These are phyloP conservation scores for Sphaerophoria rueppellii DNA, from an alignment of 2,888 invertebrate genomes.

Conservation along the genomic window DNA sequence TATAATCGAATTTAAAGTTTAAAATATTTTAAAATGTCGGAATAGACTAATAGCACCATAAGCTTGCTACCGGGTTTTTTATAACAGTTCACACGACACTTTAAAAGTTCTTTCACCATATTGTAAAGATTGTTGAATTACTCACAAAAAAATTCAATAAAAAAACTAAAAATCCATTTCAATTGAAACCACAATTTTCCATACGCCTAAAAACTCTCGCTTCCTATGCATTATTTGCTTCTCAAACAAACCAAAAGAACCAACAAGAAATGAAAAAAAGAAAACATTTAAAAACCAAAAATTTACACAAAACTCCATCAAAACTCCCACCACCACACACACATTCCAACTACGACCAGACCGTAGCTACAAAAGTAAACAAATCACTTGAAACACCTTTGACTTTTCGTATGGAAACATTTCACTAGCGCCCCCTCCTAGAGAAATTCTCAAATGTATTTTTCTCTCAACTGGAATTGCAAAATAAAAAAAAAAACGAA, in stretches of 20 bases:
- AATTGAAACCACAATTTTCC: not conserved
- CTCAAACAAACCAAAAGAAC: not conserved
- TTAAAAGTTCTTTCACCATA: no score
- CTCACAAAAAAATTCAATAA: not conserved
- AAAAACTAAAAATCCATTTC: not conserved
- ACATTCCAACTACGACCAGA: conserved; percentile 38
- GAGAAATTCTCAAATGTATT: not conserved
- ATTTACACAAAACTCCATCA: conserved; percentile 50
- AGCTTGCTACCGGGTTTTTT: no score
- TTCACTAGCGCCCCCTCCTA: not conserved
- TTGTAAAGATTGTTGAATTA: no score
- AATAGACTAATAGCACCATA: no score
- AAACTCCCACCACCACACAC: conserved; percentile 13
- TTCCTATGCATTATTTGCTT: not conserved
- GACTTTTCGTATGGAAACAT: conserved; percentile 64
- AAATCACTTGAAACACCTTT: conserved; percentile 65
- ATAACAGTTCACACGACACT: no score
- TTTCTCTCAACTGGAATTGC: conserved; percentile 11
- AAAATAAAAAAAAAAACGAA: conserved; percentile 12
- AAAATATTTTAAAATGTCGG: no score
- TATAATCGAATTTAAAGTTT: no score
- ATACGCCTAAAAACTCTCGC: not conserved
- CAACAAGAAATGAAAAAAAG: not conserved
- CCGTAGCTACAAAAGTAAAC: conserved; percentile 44
- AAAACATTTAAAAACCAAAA: not conserved